Conservation (phyloP, 2,113 vertebrate genomes). For the Carassius auratus region DNA sequence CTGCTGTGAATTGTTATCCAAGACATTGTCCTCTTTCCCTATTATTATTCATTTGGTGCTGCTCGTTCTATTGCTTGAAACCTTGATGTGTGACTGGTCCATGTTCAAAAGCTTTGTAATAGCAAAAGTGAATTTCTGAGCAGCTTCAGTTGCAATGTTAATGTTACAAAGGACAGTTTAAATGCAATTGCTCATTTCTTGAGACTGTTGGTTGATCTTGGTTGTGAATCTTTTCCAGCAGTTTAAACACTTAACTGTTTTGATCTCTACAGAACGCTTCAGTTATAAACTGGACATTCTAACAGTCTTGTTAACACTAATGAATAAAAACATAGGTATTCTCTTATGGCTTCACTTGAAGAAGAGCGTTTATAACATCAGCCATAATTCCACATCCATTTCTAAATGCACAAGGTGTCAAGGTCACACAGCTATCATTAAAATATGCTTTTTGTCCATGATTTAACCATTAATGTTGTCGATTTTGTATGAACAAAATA, state of each 20-base stretch:
- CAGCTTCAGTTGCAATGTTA: neutral
- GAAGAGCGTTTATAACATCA: neutral
- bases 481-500: neutral
- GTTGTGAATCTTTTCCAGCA: neutral
- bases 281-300: neutral
- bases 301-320: neutral
- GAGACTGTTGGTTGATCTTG: neutral
- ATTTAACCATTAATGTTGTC: neutral
- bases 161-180: neutral
- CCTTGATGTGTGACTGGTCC: constrained; percentile 10
- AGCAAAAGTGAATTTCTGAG: neutral
- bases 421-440: neutral
- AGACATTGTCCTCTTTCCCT: neutral
- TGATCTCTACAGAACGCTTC: neutral
- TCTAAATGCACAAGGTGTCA: neutral
- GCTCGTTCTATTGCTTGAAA: neutral
- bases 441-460: neutral
- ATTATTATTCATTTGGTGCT: constrained; percentile 9
- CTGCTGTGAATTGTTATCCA: constrained; percentile 7
- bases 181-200: neutral
- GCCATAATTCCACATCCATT: neutral
- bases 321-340: neutral
- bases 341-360: neutral
- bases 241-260: neutral
- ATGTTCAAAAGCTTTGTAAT: neutral